Conservation (phyloP, 2,797 vertebrate species). For the Hypotaenidia okinawae region DNA sequence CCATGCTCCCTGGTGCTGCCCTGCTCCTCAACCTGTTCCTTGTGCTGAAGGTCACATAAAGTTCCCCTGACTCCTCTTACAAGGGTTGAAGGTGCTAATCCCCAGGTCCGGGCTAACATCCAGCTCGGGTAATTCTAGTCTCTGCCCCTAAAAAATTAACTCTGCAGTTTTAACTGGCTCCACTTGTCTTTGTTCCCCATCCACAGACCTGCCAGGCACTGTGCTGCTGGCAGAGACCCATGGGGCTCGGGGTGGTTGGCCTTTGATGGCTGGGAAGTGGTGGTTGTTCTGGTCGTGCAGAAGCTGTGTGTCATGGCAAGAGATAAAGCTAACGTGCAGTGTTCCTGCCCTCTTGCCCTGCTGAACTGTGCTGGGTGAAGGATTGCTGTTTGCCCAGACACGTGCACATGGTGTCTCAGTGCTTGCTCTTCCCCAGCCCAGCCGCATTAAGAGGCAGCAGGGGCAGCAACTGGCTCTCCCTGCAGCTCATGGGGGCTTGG, state of each 20-base stretch:
- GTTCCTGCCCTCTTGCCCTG: background rate
- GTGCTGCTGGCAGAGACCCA: background rate
- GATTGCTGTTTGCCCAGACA: background rate
- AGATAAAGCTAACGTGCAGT: background rate
- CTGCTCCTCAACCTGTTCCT: background rate
- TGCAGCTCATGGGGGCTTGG: rapidly evolving
- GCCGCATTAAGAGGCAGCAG: background rate
- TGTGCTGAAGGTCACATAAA: background rate
- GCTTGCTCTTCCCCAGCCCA: background rate
- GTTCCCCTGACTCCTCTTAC: background rate
- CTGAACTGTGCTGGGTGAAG: background rate
- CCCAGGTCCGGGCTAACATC: background rate
- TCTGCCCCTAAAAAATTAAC: slow-evolving; percentile 6
- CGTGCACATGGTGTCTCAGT: background rate
- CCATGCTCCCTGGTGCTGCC: rapidly evolving
- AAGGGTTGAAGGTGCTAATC: background rate
- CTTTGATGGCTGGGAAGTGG: background rate
- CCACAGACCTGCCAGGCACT: background rate
- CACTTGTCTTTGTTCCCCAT: background rate
- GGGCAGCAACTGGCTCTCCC: background rate
- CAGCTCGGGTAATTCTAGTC: slow-evolving; percentile 22
- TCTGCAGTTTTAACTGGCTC: background rate
- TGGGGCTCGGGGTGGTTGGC: rapidly evolving
- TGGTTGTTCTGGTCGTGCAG: background rate
- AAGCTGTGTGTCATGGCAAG: background rate